phyloP scores from a whole-genome alignment of 2,797 vertebrate species.

The Alosa sapidissima region DNA sequence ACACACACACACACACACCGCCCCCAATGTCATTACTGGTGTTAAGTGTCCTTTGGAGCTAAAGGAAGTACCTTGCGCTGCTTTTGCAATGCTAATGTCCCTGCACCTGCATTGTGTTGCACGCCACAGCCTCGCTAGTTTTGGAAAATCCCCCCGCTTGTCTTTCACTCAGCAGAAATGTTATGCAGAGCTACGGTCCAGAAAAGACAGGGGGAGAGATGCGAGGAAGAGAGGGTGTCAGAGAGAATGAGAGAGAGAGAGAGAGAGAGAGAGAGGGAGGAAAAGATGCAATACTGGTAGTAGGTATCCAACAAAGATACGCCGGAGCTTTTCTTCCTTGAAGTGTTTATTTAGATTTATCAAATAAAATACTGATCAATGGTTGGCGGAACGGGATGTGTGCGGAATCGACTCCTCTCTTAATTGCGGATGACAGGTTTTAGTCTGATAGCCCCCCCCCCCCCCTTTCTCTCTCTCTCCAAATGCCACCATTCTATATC shows the following conservation, averaged over 20 bases:
- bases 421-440: background rate
- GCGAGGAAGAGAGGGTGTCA: conserved; percentile 18
- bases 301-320: background rate
- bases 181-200: conserved; percentile 16
- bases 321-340: background rate
- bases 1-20: conserved; percentile 18
- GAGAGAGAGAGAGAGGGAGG: background rate
- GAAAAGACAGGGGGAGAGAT: background rate
- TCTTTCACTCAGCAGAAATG: conserved; percentile 8
- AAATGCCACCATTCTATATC: background rate
- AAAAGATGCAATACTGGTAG: background rate
- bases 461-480: background rate
- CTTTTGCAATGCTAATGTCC: conserved; percentile 35
- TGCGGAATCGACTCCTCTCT: background rate
- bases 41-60: conserved; percentile 21
- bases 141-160: conserved; percentile 10
- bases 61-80: background rate
- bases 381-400: background rate
- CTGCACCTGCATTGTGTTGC: conserved; percentile 23
- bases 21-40: conserved; percentile 31
- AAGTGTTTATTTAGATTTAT: no score
- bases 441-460: background rate
- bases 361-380: background rate
- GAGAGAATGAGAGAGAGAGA: background rate
- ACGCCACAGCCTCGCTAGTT: conserved; percentile 25